Evolutionary conservation across 2,113 vertebrate genomes (phyloP).

Genomic region (Muntiacus reevesi): DNA sequence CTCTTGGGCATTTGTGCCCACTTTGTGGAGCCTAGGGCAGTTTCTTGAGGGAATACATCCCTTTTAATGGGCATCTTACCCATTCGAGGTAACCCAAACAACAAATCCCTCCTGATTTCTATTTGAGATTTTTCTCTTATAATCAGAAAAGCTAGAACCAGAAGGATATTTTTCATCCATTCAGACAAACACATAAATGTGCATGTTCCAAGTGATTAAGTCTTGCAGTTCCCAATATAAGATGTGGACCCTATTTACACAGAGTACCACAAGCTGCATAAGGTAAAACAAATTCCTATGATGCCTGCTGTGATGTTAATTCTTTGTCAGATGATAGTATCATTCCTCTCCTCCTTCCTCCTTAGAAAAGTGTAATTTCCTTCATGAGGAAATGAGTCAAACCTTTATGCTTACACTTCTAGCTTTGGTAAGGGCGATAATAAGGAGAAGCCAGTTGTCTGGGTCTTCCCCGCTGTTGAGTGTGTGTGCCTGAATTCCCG

Average conservation of each 20-base stretch:
- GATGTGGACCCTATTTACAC: background rate
- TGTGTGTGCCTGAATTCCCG: background rate
- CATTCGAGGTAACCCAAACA: background rate
- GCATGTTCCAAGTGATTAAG: background rate
- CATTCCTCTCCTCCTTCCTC: background rate
- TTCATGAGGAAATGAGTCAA: background rate
- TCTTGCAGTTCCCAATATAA: background rate
- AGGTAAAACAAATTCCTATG: background rate
- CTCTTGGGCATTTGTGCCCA: background rate
- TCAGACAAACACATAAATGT: background rate
- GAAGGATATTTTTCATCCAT: background rate
- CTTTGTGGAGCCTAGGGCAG: background rate
- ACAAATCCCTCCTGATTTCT: background rate
- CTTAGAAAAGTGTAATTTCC: background rate
- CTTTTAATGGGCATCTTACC: background rate
- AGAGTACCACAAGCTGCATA: background rate
- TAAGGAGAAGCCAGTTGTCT: background rate
- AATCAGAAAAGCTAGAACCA: background rate
- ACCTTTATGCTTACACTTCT: background rate
- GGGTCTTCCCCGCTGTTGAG: background rate
- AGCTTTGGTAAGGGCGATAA: background rate
- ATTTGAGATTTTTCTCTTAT: background rate
- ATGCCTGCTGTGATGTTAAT: background rate
- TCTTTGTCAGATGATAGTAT: background rate
- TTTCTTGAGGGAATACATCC: background rate